phyloP scores from a whole-genome alignment of 2,797 vertebrate species.

The Urocyon cinereoargenteus region DNA sequence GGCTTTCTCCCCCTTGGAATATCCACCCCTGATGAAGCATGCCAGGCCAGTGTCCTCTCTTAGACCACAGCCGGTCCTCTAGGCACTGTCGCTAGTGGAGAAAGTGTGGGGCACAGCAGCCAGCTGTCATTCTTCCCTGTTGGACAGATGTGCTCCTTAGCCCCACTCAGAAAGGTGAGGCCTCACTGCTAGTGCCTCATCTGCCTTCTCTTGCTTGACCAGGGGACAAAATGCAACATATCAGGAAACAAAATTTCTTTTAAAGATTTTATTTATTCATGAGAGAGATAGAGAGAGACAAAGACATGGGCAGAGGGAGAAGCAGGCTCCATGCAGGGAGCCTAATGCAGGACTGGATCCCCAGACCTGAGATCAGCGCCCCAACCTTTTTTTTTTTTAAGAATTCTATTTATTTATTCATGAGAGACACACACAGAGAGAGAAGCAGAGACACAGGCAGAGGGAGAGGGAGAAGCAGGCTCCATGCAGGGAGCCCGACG shows the following conservation, averaged over 20 bases:
- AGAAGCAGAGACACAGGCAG: no score
- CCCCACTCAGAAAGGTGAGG: background rate
- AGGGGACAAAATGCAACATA: background rate
- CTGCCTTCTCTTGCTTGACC: background rate
- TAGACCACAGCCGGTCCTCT: background rate
- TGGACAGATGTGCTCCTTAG: background rate
- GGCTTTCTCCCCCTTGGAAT: background rate
- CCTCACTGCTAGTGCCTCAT: background rate
- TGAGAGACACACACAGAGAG: no score
- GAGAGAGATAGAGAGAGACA: no score
- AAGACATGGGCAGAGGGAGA: no score
- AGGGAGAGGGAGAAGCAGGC: no score
- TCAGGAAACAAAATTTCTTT: background rate
- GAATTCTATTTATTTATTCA: no score
- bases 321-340: no score
- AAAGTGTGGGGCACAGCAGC: rapidly evolving
- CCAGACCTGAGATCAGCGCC: no score
- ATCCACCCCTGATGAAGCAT: background rate
- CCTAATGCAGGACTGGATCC: no score
- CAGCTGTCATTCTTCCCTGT: background rate
- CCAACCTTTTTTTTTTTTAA: no score
- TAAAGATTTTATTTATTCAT: no score
- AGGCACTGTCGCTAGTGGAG: background rate
- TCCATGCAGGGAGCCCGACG: no score
- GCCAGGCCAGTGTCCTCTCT: background rate